These are phyloP conservation scores for Aphaenogaster rudis DNA, from an alignment of 1,140 invertebrate species.

Conservation along the genomic window DNA sequence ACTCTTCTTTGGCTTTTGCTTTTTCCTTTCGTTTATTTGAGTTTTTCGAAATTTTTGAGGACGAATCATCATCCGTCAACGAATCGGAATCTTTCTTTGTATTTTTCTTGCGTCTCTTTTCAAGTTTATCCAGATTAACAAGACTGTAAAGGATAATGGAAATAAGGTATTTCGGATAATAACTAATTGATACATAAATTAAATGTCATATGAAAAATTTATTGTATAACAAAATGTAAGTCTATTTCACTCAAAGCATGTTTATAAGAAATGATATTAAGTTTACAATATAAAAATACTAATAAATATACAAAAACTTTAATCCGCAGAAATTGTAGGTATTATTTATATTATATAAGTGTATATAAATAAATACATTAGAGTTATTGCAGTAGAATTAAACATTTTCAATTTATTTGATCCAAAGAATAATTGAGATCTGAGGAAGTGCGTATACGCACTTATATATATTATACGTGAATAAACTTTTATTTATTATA, in stretches of 20 bases:
- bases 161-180: constrained; percentile 29
- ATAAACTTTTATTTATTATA: too few relatives aligned
- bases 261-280: background rate
- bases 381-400: too few relatives aligned
- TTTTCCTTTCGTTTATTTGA: constrained; percentile 59
- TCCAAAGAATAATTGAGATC: too few relatives aligned
- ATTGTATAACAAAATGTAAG: constrained; percentile 5
- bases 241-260: background rate
- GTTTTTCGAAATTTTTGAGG: constrained; percentile 55
- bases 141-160: constrained; percentile 73
- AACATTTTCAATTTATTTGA: too few relatives aligned
- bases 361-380: too few relatives aligned
- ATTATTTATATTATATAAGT: background rate
- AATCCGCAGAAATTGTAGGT: background rate
- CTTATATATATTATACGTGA: too few relatives aligned
- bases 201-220: constrained; percentile 16
- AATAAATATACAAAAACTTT: background rate
- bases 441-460: too few relatives aligned
- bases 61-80: constrained; percentile 68
- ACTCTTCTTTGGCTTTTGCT: constrained; percentile 71
- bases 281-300: background rate
- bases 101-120: constrained; percentile 61
- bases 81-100: constrained; percentile 44
- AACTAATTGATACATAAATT: constrained; percentile 25
- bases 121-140: constrained; percentile 70